Percentiles rank a stretch among this genome's conserved stretches.
phyloP scores from a whole-genome alignment of 2,888 invertebrate species.

The Criorhina ranunculi region DNA sequence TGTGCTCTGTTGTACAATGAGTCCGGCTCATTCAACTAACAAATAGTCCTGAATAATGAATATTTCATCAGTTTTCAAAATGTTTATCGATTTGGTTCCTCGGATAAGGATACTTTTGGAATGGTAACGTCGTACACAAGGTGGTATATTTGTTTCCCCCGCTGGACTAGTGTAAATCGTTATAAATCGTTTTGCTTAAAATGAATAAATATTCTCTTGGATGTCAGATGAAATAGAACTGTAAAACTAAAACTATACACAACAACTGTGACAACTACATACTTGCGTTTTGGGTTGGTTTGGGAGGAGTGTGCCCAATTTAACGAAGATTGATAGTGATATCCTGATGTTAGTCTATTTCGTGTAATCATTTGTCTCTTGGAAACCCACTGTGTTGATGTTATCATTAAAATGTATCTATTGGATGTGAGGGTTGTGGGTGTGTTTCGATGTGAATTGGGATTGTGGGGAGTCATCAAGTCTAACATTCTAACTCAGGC shows the following conservation, averaged over 20 bases:
- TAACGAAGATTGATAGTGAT: slow-evolving; percentile 66
- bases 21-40: not conserved
- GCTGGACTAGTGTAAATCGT: slow-evolving; percentile 29
- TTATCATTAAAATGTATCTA: slow-evolving; percentile 46
- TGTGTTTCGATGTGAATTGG: not conserved
- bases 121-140: slow-evolving; percentile 1
- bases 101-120: not conserved
- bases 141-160: slow-evolving; percentile 1
- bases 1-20: slow-evolving; percentile 32
- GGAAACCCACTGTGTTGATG: slow-evolving; percentile 53
- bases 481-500: slow-evolving; percentile 1
- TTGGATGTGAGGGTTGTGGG: not conserved
- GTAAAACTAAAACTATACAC: not conserved
- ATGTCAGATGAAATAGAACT: slow-evolving; percentile 3
- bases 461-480: slow-evolving; percentile 1
- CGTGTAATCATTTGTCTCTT: slow-evolving; percentile 49
- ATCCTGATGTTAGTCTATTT: slow-evolving; percentile 47
- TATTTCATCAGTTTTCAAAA: slow-evolving; percentile 41
- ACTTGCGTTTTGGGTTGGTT: not conserved
- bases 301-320: not conserved
- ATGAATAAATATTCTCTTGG: slow-evolving; percentile 1
- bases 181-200: slow-evolving; percentile 31
- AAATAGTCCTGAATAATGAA: slow-evolving; percentile 31
- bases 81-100: slow-evolving; percentile 35
- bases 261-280: slow-evolving; percentile 22